Evolutionary conservation across 1,140 invertebrate species (phyloP), one percentile per base, ranked within the genome.

Genomic region (Panagrolaimus sp.): DNA sequence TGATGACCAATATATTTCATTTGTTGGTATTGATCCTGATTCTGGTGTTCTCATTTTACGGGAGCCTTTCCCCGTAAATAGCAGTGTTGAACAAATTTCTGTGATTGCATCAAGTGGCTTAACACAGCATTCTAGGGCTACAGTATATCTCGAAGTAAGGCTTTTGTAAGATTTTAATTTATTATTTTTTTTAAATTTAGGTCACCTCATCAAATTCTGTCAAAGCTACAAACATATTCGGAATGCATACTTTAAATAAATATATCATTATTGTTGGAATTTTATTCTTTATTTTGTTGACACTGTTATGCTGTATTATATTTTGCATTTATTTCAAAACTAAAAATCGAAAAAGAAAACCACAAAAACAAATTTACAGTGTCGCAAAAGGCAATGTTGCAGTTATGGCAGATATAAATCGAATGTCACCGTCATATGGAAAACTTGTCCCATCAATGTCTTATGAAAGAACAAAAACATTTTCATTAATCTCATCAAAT

Each of bases 81-180:
- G 67, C 3, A 69, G 74, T 9, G 53, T 78, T 43, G 76, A 78
- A 23, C 76, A 79, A 63, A 46, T 78, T 38, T 76, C 65, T 14
- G 70, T 78, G 44, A 46, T 70, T 13, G 76, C 77, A 8, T 67
- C 61, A 48, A 75, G 76, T 62, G 61, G 68, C 43, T 65, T 70
- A 1, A 67, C 51, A 8, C 65, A 71, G 43, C 63, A 44, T 16
- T 53, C 67, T 13, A 46, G 69, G 43, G 61, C 71, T 23, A 70
- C 51, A 14, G 71, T 76, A n/a, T 70, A 70, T n/a, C 45, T 70
- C 13, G 63, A 70, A 13, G 38, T 70, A 13, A 38, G 7, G 7
- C 7, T 4, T 38, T 38, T 38, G 7, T 2, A 7, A 38, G 2
- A 38, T 38, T 4, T 4, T 7, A 57, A 57, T 16, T 20, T 11